phyloP scores from a whole-genome alignment of 2,888 invertebrate genomes.

The Xylocampa areola region DNA sequence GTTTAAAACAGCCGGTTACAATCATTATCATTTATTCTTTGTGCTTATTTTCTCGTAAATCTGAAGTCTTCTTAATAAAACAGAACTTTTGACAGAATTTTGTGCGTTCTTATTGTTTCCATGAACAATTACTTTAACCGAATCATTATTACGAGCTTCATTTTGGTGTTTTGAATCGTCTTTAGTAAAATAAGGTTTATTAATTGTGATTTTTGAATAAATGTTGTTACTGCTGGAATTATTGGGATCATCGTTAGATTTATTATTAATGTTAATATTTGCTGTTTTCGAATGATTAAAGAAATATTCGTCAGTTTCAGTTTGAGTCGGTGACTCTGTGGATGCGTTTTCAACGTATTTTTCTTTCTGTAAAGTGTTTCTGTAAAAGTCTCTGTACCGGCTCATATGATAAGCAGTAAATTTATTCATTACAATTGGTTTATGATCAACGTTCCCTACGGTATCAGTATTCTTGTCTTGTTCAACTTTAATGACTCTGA shows the following conservation, averaged over 20 bases:
- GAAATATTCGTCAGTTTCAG: neutral
- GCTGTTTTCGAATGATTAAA: neutral
- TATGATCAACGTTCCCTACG: neutral
- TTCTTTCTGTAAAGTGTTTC: rapidly evolving
- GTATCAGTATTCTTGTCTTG: neutral
- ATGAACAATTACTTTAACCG: neutral
- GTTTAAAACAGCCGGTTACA: neutral
- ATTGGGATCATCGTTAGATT: neutral
- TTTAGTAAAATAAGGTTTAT: no score
- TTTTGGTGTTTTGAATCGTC: neutral
- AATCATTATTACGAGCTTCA: neutral
- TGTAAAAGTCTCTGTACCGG: neutral
- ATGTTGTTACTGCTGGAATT: neutral
- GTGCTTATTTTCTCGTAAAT: conserved; percentile 24
- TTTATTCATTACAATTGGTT: neutral
- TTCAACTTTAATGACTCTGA: no score
- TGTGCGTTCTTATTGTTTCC: neutral
- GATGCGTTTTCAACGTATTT: neutral
- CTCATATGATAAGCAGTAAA: conserved; percentile 2
- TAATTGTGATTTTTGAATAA: no score
- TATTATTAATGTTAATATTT: neutral
- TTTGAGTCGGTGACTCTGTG: neutral
- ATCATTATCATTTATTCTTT: conserved; percentile 16
- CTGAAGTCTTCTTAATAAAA: conserved; percentile 15
- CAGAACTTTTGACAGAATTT: neutral